Base-by-base conservation (phyloP, 2,888 invertebrate species). In the Phanerotoma sp. region DNA sequence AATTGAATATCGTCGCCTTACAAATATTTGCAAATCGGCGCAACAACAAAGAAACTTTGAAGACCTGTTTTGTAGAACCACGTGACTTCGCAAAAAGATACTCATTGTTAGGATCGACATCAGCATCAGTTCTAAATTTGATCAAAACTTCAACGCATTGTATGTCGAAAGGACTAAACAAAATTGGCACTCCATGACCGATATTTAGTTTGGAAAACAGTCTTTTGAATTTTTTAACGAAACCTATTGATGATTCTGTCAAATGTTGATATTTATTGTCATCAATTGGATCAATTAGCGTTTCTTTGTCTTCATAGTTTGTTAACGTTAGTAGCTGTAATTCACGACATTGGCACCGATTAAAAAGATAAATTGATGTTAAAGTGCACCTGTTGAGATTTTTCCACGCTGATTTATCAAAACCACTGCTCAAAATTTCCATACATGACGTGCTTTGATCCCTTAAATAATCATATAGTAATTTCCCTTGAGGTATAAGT, bases 51-150 rank as follows among this genome's bases (percentile, higher is more conserved):
- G n/a, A n/a, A n/a, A n/a, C n/a, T n/a, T n/a, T n/a, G n/a, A n/a
- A n/a, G n/a, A n/a, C n/a, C n/a, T n/a, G n/a, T n/a, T n/a, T n/a
- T n/a, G n/a, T n/a, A n/a, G n/a, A n/a, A n/a, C n/a, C n/a, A n/a
- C n/a, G n/a, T 3, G 56, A 49, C 10, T 53, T 18, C 5, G 48
- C 56, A 33, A 57, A 57, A 10, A 57, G 10, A 30, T 42, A 53
- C 11, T 53, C 53, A 49, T 57, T 57, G n/a, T 57, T 35, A 10
- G 28, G 7, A 30, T 48, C 22, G 10, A 54, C 33, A 16, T 42
- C 35, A 3, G 56, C 49, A 2, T 13, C 16, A 4, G 25, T 15
- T 22, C 56, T 21, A 21, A 44, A 47, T 13, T 48, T 9, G 30
- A 53, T 30, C 10, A 57, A 35, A 7, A 54, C 38, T 35, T 42